Evolutionary conservation across 2,888 invertebrate species (phyloP), one percentile per base, ranked within the genome.

Genomic region (Hoplodrina ambigua): DNA sequence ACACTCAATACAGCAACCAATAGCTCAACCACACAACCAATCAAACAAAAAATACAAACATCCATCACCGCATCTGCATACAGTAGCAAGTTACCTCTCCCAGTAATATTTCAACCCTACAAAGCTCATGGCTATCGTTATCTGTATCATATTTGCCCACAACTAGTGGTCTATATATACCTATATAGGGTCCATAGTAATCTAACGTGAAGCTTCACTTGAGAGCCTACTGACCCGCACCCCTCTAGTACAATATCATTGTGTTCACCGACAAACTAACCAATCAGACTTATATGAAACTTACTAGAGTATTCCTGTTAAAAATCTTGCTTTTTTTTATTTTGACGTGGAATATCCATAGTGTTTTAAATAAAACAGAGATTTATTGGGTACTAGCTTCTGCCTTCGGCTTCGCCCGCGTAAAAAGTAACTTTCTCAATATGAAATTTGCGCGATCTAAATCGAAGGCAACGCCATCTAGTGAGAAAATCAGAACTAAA

Each of bases 101-200:
- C 4, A 41, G 8, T 41, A 41, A 30, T 58, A 57, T 11, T 74
- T 44, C 49, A 67, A 13, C 62, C 49, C 66, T 19, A 33, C 6
- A 11, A 7, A 3, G n/a, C 4, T 13, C 1, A n/a, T 60, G 57
- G 54, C 33, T 69, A 64, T 53, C 55, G 54, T 69, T 62, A 53
- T 67, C 75, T 54, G 75, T 78, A 73, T 76, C 71, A 76, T 78
- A 81, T 83, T 82, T 83, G 73, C 83, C 74, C 75, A 79, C 79
- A 77, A 80, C 82, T 69, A 78, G 81, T 84, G 86, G 75, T 84
- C 87, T 86, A 87, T 80, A 86, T 86, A 87, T 81, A 87, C 46
- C 46, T 46, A 17, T 46, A 17, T 84, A 84, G 75, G 76, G 73
- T 65, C 73, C 74, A 73, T 67, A 69, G 73, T 69, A 69, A 68